Base-by-base conservation (phyloP, 2,113 vertebrate genomes). In the Oreochromis niloticus region DNA sequence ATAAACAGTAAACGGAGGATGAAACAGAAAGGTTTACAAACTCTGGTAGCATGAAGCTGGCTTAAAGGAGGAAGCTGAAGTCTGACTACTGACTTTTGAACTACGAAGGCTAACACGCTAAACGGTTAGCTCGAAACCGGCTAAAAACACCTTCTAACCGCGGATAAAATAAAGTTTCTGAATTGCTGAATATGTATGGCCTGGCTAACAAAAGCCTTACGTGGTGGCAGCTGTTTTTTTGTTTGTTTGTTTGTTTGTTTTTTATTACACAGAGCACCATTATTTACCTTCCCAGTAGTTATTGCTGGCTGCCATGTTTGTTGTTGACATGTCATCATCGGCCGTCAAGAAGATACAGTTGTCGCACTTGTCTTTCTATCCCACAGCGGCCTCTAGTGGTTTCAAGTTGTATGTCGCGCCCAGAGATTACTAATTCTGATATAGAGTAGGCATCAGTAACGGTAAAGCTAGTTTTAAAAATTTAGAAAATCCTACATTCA, bases 231-330 rank as follows among this genome's bases (percentile, higher is more conserved):
- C 17, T 14, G 16, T 52, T 81, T 59, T 1, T 66, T 66, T 66
- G 32, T 36, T 9, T 63, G 0, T 63, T 2, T 34, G 16, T 63
- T 34, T 61, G 4, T 1, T 36, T 63, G 24, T 14, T 3, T 54
- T 43, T 43, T 41, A 50, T 9, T 3, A 73, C 1, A 27, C 1
- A n/a, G 2, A 68, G 34, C 32, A 50, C 71, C 22, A 71, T 22
- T 19, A 84, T 88, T 91, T 96, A 98, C 97, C 98, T 97, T 98
- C 97, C 98, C 98, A 99, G 78, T 98, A 98, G 96, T 97, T 97
- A 94, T 97, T 97, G 92, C 92, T 89, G 56, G 96, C 95, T 90
- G 98, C 98, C 98, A 98, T 99, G 95, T 97, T 97, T 97, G 96
- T 97, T 97, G 96, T 97, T 96, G 88, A 93, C 89, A 90, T 87